Evolutionary conservation across 2,113 vertebrate species (phyloP), one percentile per base, ranked within the genome.

Genomic region (Ameiurus melas): DNA sequence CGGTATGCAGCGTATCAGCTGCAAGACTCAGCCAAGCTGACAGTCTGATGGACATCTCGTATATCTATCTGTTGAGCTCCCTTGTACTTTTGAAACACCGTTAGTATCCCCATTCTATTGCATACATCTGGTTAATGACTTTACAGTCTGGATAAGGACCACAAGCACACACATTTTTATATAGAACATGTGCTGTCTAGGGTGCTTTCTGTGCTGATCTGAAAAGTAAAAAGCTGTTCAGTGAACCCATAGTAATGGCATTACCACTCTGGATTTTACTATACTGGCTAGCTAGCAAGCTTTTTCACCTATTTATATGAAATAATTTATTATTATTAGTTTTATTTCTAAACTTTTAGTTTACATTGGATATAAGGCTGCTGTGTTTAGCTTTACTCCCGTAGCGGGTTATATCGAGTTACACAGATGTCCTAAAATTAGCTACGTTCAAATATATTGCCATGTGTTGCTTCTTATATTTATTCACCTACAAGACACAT

Each of bases 1-100:
- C 12, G 3, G 57, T 70, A 57, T 53, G 19, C 39, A 3, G 30
- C 5, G n/a, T 73, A 60, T 87, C 79, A 87, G 66, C 53, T 71
- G 78, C 66, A 68, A 3, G 27, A 55, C 53, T 83, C 55, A 14
- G 86, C 80, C 86, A 83, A 60, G 17, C 68, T 83, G 36, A 53
- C 62, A 12, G 4, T 73, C 79, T 51, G 14, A 70, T 51, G 27
- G 14, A 83, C 80, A 87, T 87, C 68, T 62, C 27, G 8, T 87
- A 55, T 62, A 83, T 87, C 75, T 62, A 83, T 87, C 75, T 75
- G 66, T 83, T 1, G 3, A 58, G 62, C 39, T 60, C 80, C 14
- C 55, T 81, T 57, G 68, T 51, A 43, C 17, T 4, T 83, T 87
- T 58, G 58, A 71, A 47, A 83, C 84, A 75, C 4, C 13, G 60